Evolutionary conservation across 1,140 invertebrate genomes (phyloP), one percentile per base, ranked within the genome.

Genomic region (Oryzaephilus surinamensis): DNA sequence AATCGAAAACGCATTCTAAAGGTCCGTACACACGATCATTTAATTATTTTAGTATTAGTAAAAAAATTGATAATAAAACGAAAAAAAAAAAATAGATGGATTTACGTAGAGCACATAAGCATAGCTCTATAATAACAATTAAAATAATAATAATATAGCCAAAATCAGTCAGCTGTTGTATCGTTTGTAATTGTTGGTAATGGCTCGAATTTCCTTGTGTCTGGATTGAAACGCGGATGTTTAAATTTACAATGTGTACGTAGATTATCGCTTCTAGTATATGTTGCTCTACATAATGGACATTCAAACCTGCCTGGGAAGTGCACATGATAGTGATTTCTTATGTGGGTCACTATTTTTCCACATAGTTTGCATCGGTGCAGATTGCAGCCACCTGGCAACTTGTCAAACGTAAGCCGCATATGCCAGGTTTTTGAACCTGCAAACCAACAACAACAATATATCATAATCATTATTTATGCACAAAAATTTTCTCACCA

Each of bases 381-480:
- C 71, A 84, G 79, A 73, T 86, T 86, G 65, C 81, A 80, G 71
- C 79, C 79, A 67, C 82, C 82, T 68, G 81, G 81, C 70, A 85
- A 75, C 57, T 82, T 81, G 74, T 87, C 84, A 75, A 86, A 87
- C 64, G 82, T 84, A 68, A 85, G 80, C 71, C 82, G 78, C 82
- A 86, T 87, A 74, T 85, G 82, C 81, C 82, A 85, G 73, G 81
- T 79, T 79, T 84, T 85, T 67, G 82, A 83, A 77, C 82, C 84
- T 87, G 79, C 73, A 81, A 81, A 71, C 19, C 19, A 74, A 70
- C 69, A 66, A 73, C 70, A 69, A 71, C 67, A 69, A 67, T 62
- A 6, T 3, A 10, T 24, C n/a, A n/a, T n/a, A n/a, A n/a, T n/a
- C n/a, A n/a, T n/a, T n/a, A n/a, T n/a, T n/a, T n/a, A n/a, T n/a